Evolutionary conservation across 53 echinoderm and acorn worm genomes (phyloP).

Genomic region (Holothuria scabra): DNA sequence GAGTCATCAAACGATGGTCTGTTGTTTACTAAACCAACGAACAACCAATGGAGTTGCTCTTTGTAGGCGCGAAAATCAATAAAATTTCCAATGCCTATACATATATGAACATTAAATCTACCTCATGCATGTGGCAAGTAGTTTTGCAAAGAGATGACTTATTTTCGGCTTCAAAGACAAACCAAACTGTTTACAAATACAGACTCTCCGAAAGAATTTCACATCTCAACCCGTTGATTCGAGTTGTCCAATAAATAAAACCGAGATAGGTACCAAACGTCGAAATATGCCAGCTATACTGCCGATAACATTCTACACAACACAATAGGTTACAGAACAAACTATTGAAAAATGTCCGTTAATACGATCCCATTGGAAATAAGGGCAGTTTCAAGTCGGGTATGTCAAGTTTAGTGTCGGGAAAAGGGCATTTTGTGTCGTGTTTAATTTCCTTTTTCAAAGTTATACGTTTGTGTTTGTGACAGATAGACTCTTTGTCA

Average conservation of each 20-base stretch:
- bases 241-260: slow-evolving; percentile 39
- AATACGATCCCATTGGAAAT: slow-evolving; percentile 36
- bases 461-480: slow-evolving; percentile 4
- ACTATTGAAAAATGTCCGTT: slow-evolving; percentile 23
- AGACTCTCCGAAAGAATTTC: no score
- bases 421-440: slow-evolving; percentile 19
- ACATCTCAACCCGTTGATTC: slow-evolving; percentile 13
- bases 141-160: no score
- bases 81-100: no score
- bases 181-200: no score
- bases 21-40: no score
- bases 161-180: no score
- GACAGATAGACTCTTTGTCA: not conserved
- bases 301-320: slow-evolving; percentile 38
- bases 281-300: slow-evolving; percentile 31
- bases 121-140: no score
- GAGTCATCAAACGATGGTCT: no score
- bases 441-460: slow-evolving; percentile 2
- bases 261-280: slow-evolving; percentile 19
- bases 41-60: no score
- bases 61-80: no score
- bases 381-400: slow-evolving; percentile 25
- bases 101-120: no score
- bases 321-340: not conserved
- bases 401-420: slow-evolving; percentile 36